Evolutionary conservation across 1,140 invertebrate species (phyloP), one percentile per base, ranked within the genome.

Genomic region (Maniola jurtina): DNA sequence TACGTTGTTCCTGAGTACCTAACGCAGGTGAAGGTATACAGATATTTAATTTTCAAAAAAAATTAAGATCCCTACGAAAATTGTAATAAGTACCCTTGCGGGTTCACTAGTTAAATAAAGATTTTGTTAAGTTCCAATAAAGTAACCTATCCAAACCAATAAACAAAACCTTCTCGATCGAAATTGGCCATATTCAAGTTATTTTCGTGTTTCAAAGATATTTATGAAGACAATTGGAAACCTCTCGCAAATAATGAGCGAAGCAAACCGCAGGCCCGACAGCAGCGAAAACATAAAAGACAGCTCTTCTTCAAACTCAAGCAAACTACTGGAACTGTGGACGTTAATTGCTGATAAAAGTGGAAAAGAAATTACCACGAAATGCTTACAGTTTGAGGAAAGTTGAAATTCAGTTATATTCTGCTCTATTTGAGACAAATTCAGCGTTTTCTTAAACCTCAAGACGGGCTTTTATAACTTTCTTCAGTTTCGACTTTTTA

Each of bases 261-360:
- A 6, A 52, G 16, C 14, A 52, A 11, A 11, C 42, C 42, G 42
- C 6, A 10, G 15, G 1, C 1, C 14, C 7, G 48, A 52, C 1
- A 13, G 16, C 15, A 16, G 14, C 8, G 25, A 25, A 25, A 52
- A 45, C 13, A 45, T 45, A 45, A 15, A 52, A 52, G 48, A 16
- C 48, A 16, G 48, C 48, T 16, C 48, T 52, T 48, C 13, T 52
- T 1, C 2, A 38, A 55, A 40, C 35, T 58, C 35, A 35, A 9
- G 52, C 56, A 25, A 58, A 58, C 56, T 57, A 38, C 36, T 58
- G 38, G 38, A 58, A 56, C 15, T 38, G 56, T 25, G 38, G 36
- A 40, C 56, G 35, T 58, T 58, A 58, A 58, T 58, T 40, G 56
- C 56, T 58, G 35, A 38, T 40, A 58, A 16, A 58, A 58, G n/a